These are phyloP conservation scores for Flexamia atlantica DNA, from an alignment of 2,888 invertebrate genomes.

Conservation along the genomic window DNA sequence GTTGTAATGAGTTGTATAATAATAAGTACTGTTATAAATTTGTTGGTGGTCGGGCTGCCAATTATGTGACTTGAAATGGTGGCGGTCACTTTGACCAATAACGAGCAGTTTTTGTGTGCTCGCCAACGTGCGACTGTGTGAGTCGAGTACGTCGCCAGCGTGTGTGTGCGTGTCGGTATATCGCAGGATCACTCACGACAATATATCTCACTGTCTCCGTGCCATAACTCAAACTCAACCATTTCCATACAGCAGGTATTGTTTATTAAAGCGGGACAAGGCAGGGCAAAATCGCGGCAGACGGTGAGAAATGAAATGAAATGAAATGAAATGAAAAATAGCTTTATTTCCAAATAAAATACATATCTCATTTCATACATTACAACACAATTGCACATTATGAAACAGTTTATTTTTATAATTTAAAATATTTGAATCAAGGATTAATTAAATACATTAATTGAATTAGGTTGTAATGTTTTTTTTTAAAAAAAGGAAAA, in stretches of 20 bases:
- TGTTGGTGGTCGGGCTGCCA: constrained; percentile 36
- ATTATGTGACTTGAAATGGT: constrained; percentile 13
- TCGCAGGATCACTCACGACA: constrained; percentile 20
- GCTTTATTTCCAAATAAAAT: too few relatives aligned
- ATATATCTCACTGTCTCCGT: constrained; percentile 18
- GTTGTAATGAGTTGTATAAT: constrained; percentile 51
- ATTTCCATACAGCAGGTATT: constrained; percentile 43
- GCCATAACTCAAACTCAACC: constrained; percentile 32
- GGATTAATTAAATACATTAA: too few relatives aligned
- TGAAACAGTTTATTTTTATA: too few relatives aligned
- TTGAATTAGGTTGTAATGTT: too few relatives aligned
- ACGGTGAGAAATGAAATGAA: too few relatives aligned
- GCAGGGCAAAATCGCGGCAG: background rate
- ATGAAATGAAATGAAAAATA: too few relatives aligned
- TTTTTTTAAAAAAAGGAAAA: too few relatives aligned
- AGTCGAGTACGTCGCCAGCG: background rate
- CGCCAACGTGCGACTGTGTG: background rate
- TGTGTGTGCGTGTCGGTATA: constrained; percentile 16
- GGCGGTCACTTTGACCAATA: constrained; percentile 36
- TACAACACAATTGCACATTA: too few relatives aligned
- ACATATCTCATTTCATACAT: too few relatives aligned
- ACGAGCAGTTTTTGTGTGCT: constrained; percentile 27
- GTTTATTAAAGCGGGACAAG: constrained; percentile 22
- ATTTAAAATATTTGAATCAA: too few relatives aligned
- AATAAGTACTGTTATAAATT: constrained; percentile 40